phyloP scores from a whole-genome alignment of 1,140 invertebrate genomes.

The Asbolus verrucosus region DNA sequence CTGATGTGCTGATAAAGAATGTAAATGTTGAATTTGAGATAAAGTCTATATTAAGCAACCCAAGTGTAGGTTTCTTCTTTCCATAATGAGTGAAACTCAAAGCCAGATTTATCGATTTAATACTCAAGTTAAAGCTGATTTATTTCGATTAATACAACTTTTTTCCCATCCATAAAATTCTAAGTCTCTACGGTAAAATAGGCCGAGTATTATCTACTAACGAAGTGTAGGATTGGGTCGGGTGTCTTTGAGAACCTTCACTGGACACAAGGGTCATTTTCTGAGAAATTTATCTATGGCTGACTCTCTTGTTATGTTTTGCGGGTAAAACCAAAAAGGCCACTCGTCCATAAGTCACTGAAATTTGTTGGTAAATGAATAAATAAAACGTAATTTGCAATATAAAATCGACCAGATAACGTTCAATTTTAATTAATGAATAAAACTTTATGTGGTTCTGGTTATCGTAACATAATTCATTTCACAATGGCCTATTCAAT shows the following conservation, averaged over 20 bases:
- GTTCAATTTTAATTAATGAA: constrained; percentile 19
- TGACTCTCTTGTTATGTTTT: constrained; percentile 3
- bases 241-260: background rate
- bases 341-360: no score
- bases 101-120: background rate
- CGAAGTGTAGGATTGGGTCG: constrained; percentile 19
- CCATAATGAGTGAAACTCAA: background rate
- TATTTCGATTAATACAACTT: no score
- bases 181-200: no score
- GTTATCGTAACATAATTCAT: background rate
- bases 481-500: constrained; percentile 1
- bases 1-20: constrained; percentile 27
- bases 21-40: constrained; percentile 26
- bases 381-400: background rate
- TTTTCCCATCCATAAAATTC: no score
- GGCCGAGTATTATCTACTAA: constrained; percentile 4
- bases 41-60: constrained; percentile 29
- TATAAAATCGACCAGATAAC: background rate
- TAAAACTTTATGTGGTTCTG: constrained; percentile 4
- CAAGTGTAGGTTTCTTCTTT: background rate
- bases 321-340: no score
- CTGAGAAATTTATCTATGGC: constrained; percentile 11
- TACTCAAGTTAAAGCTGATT: no score
- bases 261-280: constrained; percentile 12
- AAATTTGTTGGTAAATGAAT: background rate